Percentiles rank a stretch among this genome's conserved stretches.
These are phyloP conservation scores for Thamnophis elegans DNA, from an alignment of 2,797 vertebrate genomes.

Conservation along the genomic window DNA sequence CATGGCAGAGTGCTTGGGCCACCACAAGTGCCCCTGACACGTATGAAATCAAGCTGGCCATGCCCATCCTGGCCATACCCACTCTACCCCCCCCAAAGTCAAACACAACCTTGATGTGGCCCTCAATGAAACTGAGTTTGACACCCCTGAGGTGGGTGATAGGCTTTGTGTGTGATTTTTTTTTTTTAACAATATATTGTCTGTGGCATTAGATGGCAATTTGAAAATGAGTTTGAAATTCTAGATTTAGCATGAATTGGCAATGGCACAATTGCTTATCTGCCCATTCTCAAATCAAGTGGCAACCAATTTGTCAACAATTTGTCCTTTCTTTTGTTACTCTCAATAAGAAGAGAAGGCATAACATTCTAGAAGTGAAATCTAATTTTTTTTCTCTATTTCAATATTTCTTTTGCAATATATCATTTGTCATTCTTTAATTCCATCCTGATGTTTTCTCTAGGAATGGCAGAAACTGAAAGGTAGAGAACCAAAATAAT, in stretches of 20 bases:
- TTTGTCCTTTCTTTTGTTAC: not conserved
- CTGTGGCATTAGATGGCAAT: not conserved
- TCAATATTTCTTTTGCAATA: not conserved
- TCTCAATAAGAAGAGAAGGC: not conserved
- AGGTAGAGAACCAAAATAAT: constrained; percentile 50
- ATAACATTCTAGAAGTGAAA: not conserved
- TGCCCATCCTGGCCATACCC: no score
- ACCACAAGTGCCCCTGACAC: no score
- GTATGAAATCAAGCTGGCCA: no score
- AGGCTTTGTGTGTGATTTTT: not conserved
- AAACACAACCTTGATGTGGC: no score
- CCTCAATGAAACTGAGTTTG: no score
- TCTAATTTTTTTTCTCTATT: not conserved
- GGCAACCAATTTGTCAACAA: not conserved
- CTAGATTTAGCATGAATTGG: not conserved
- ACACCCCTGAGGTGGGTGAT: not conserved
- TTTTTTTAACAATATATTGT: not conserved
- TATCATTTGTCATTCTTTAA: not conserved
- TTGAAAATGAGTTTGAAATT: not conserved
- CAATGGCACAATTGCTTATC: not conserved
- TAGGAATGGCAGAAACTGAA: not conserved
- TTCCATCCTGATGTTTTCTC: not conserved
- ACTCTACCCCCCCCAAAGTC: no score
- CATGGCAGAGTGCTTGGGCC: no score
- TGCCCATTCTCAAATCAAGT: not conserved